Evolutionary conservation across 2,113 vertebrate species (phyloP).

Genomic region (Paramormyrops kingsleyae): DNA sequence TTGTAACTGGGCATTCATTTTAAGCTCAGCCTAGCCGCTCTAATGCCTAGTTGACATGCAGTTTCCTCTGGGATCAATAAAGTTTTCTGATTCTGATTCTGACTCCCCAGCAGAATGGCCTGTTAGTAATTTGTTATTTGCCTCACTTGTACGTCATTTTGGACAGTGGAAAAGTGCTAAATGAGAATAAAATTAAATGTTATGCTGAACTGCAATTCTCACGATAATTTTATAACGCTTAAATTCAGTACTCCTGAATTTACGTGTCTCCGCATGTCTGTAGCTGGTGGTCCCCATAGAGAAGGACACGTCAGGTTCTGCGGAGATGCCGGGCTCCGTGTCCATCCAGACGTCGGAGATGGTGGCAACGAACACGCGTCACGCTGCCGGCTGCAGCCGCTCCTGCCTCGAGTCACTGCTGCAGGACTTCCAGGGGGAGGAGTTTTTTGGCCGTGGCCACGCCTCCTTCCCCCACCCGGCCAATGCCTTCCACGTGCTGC

Average conservation of each 20-base stretch:
- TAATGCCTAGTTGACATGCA: not conserved
- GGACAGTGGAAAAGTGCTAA: not conserved
- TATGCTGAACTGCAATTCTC: not conserved
- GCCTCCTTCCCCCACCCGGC: conserved; percentile 64
- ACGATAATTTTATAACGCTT: not conserved
- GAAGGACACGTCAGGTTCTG: conserved; percentile 68
- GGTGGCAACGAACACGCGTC: conserved; percentile 90
- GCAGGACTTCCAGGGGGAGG: conserved; percentile 83
- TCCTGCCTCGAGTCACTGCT: conserved; percentile 84
- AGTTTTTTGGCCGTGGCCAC: conserved; percentile 78
- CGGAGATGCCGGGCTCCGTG: conserved; percentile 78
- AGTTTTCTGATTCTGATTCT: too few species aligned
- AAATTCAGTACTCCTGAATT: not conserved
- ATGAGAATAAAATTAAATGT: not conserved
- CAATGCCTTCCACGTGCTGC: conserved; percentile 72
- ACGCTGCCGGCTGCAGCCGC: conserved; percentile 79
- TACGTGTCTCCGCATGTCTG: not conserved
- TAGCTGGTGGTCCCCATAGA: conserved; percentile 87
- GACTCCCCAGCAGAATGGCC: not conserved
- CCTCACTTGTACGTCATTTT: not conserved
- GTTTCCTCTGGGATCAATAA: too few species aligned
- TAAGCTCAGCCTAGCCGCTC: not conserved
- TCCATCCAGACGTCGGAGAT: conserved; percentile 95
- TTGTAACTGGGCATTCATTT: not conserved
- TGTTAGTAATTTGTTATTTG: not conserved